A percentile compares a stretch with the other conserved stretches of the same genome.
phyloP scores from a whole-genome alignment of 1,140 invertebrate species.

The Dreissena polymorpha region DNA sequence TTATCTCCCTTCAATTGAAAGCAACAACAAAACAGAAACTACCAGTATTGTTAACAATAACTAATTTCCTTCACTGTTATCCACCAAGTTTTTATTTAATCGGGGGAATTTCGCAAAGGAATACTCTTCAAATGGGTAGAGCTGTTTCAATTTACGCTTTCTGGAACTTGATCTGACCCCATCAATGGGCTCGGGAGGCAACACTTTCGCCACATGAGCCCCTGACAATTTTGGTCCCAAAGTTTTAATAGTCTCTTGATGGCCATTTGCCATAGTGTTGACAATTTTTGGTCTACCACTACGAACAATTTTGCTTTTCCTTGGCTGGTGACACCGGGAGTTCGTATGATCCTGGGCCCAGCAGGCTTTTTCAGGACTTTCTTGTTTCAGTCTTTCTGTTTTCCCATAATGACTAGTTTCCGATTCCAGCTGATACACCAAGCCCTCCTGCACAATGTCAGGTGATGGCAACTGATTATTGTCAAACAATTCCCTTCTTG shows the following conservation, averaged over 20 bases:
- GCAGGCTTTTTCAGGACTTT: not conserved
- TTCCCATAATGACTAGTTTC: slow-evolving; percentile 14
- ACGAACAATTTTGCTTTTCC: slow-evolving; percentile 35
- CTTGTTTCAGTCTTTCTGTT: slow-evolving; percentile 9
- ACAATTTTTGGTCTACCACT: slow-evolving; percentile 20
- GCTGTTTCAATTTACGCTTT: slow-evolving; percentile 73
- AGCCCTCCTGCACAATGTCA: slow-evolving; percentile 11
- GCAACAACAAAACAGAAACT: no score
- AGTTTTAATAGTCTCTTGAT: no score
- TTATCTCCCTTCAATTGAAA: no score
- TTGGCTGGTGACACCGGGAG: slow-evolving; percentile 42
- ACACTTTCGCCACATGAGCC: not conserved
- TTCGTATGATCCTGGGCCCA: slow-evolving; percentile 35
- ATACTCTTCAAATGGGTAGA: slow-evolving; percentile 77
- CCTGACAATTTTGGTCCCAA: not conserved
- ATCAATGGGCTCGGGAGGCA: not conserved
- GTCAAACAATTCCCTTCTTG: slow-evolving; percentile 56
- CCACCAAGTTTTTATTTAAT: slow-evolving; percentile 37
- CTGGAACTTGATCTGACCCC: slow-evolving; percentile 69
- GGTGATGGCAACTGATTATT: slow-evolving; percentile 35
- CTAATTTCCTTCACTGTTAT: slow-evolving; percentile 4
- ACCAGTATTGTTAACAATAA: not conserved
- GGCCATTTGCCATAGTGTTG: not conserved
- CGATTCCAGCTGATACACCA: slow-evolving; percentile 6
- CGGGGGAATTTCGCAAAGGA: slow-evolving; percentile 55